A percentile compares a stretch with the other conserved stretches of the same genome.
Conservation (phyloP, 2,888 invertebrate genomes). For the Volucella inanis region DNA sequence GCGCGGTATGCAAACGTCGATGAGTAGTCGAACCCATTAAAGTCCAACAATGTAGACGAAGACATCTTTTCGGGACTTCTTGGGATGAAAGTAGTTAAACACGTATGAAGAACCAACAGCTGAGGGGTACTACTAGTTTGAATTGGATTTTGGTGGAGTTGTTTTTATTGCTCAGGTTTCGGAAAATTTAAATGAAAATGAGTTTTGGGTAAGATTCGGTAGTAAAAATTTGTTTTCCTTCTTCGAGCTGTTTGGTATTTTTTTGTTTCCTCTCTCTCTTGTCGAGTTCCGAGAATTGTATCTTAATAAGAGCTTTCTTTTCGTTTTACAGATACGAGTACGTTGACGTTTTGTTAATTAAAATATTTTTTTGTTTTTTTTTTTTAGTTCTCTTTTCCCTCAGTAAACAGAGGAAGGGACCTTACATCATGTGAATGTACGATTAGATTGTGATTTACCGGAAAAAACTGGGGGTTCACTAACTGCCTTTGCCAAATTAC, state of each 20-base stretch:
- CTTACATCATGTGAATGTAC: too few relatives aligned
- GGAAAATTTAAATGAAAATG: constrained; percentile 61
- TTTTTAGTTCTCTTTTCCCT: too few relatives aligned
- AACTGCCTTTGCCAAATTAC: too few relatives aligned
- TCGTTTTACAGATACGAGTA: background rate
- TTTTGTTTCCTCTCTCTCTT: constrained; percentile 4
- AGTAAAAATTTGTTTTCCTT: constrained; percentile 25
- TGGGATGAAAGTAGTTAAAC: constrained; percentile 47
- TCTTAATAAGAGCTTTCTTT: constrained; percentile 7
- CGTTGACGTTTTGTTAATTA: background rate
- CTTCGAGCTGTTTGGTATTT: background rate
- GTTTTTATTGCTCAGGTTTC: constrained; percentile 46
- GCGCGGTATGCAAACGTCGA: constrained; percentile 51
- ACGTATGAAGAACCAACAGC: constrained; percentile 16
- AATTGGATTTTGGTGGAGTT: constrained; percentile 35
- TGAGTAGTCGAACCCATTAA: constrained; percentile 5
- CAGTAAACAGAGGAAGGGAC: too few relatives aligned
- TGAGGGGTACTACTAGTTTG: constrained; percentile 22
- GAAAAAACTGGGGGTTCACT: too few relatives aligned
- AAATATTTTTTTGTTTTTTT: background rate
- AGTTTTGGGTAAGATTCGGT: constrained; percentile 61
- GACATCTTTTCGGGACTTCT: background rate
- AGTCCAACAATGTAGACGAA: background rate
- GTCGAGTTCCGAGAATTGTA: background rate
- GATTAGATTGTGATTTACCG: too few relatives aligned